A percentile compares a stretch with the other conserved stretches of the same genome.
These are phyloP conservation scores for Lasiurus borealis DNA, from an alignment of 2,113 vertebrate species.

Conservation along the genomic window DNA sequence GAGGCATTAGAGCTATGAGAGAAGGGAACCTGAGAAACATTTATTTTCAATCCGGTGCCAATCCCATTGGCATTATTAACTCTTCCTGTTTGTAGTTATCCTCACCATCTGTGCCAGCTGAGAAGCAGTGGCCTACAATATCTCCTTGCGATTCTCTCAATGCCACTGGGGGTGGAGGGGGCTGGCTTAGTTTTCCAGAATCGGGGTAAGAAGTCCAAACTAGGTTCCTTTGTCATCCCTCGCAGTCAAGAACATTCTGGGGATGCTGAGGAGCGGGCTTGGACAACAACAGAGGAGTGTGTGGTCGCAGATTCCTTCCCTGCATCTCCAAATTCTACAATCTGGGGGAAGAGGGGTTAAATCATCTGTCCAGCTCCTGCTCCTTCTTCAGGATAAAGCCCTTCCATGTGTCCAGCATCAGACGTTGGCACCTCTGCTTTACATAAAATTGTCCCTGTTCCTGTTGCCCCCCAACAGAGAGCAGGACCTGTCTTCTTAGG, in stretches of 20 bases:
- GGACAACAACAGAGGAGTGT: background rate
- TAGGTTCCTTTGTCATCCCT: background rate
- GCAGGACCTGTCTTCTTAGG: background rate
- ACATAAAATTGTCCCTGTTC: background rate
- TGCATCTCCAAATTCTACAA: background rate
- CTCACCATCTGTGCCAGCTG: no score
- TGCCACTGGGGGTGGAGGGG: background rate
- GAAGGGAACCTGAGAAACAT: background rate
- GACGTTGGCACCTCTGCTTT: background rate
- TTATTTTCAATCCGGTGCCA: background rate
- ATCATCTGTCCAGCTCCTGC: background rate
- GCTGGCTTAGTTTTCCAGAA: no score
- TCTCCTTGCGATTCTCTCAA: background rate
- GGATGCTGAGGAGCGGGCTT: accelerated
- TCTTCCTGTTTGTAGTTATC: no score
- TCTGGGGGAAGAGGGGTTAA: accelerated
- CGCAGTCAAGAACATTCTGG: background rate
- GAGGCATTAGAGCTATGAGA: background rate
- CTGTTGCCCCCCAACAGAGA: background rate
- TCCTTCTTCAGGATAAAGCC: background rate
- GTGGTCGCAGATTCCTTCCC: accelerated
- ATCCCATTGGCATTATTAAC: no score
- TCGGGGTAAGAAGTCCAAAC: accelerated
- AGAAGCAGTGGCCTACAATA: no score
- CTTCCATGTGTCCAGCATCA: accelerated